Base-by-base conservation (phyloP, 2,797 vertebrate genomes). In the Nannoperca australis region DNA sequence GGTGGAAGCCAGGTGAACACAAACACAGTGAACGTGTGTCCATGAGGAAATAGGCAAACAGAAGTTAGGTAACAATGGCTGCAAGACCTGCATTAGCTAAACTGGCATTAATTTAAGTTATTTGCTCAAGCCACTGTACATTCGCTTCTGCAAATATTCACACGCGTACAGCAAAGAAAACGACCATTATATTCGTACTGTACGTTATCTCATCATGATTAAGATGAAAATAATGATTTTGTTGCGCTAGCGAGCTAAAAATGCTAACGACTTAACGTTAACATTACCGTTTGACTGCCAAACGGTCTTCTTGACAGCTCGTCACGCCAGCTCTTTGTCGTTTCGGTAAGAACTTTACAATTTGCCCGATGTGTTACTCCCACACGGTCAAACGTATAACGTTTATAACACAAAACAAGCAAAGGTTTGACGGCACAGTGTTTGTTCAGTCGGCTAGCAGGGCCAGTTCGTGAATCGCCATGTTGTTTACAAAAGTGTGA, bases 401-500 rank as follows among this genome's bases (percentile, higher is more conserved):
- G 47, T 10, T 18, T 44, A 11, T 13, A 2, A 27, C 8, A n/a
- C 55, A 1, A 8, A 8, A 2, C 17, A 30, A n/a, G 3, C 32
- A 8, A 44, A 27, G 14, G n/a, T 68, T 14, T 79, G 65, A 22
- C 72, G 73, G 70, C 59, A 34, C 72, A 45, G 66, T n/a, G 75
- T 82, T 64, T 49, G 55, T 65, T 83, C 84, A 81, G 71, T 83
- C 11, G 20, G 79, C 82, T 84, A 83, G 27, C 79, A 64, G 76
- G 45, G 71, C 62, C 66, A 81, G 75, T 85, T 77, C 78, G 55
- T 80, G 79, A 71, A 78, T 70, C 94, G 95, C 95, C 95, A 96
- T 96, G 93, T 96, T 96, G 95, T 96, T 96, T 95, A 96, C 95
- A 91, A 91, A 91, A 89, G 38, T 87, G 84, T 79, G 70, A 75